Conservation (phyloP, 1,140 invertebrate species). For the Drosophila littoralis region DNA sequence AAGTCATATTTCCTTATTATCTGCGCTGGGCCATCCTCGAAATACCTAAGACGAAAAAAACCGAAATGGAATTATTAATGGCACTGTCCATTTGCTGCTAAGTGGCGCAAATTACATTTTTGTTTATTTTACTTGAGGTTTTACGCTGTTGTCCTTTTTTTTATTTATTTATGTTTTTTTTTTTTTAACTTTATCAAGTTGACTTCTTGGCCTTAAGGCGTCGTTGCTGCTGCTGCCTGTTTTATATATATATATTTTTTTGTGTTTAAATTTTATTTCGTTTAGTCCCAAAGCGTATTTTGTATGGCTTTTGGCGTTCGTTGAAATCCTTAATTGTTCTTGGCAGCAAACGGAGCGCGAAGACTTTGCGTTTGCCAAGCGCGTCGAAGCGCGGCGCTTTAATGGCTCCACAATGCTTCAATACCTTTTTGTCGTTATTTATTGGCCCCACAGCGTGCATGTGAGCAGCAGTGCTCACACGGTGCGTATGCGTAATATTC, state of each 20-base stretch:
- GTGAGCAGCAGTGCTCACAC: not conserved
- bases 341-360: constrained; percentile 38
- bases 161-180: constrained; percentile 40
- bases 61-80: constrained; percentile 79
- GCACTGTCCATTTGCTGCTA: constrained; percentile 79
- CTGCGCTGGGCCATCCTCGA: constrained; percentile 45
- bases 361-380: constrained; percentile 24
- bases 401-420: constrained; percentile 57
- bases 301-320: constrained; percentile 63
- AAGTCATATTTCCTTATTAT: constrained; percentile 81
- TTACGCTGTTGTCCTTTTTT: constrained; percentile 39
- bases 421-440: constrained; percentile 62
- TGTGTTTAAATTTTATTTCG: constrained; percentile 59
- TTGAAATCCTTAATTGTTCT: constrained; percentile 69
- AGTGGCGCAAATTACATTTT: constrained; percentile 82
- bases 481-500: constrained; percentile 53
- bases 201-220: constrained; percentile 60
- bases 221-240: constrained; percentile 31
- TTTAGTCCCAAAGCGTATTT: constrained; percentile 46
- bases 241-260: constrained; percentile 26
- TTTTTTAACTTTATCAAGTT: constrained; percentile 25
- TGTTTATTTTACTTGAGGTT: constrained; percentile 70
- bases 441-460: constrained; percentile 25
- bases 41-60: constrained; percentile 39
- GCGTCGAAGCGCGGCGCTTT: constrained; percentile 63